These are phyloP conservation scores for Bergia puertoricense DNA, from an alignment of 92 coral and sea anemone species.

Conservation along the genomic window DNA sequence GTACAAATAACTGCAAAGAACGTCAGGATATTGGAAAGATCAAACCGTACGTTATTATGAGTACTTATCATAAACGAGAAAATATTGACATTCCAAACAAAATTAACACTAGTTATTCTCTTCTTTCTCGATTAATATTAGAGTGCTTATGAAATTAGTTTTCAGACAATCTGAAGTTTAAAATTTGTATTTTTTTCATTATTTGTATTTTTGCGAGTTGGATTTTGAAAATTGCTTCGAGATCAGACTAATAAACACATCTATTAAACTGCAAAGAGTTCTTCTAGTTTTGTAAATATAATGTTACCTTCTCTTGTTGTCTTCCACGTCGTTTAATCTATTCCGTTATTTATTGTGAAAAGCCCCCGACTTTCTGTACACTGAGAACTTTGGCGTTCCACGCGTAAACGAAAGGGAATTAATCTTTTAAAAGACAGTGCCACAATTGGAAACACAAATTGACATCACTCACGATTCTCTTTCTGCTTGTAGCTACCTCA, in stretches of 20 bases:
- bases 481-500: neutral
- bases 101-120: neutral
- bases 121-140: no score
- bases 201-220: no score
- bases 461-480: neutral
- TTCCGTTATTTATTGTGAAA: neutral
- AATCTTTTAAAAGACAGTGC: conserved; percentile 1
- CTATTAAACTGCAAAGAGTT: neutral
- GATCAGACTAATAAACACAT: no score
- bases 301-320: neutral
- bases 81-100: conserved; percentile 4
- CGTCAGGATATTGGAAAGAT: neutral
- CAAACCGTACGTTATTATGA: neutral
- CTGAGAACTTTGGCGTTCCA: neutral
- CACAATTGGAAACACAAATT: neutral
- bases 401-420: neutral
- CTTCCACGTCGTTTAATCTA: neutral
- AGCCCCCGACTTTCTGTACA: neutral
- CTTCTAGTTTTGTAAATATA: neutral
- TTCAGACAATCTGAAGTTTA: no score
- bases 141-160: no score
- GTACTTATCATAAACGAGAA: neutral
- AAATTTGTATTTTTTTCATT: no score
- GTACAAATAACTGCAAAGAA: neutral
- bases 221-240: no score